These are phyloP conservation scores for Fundulus diaphanus DNA, from an alignment of 2,797 vertebrate species.

Conservation along the genomic window DNA sequence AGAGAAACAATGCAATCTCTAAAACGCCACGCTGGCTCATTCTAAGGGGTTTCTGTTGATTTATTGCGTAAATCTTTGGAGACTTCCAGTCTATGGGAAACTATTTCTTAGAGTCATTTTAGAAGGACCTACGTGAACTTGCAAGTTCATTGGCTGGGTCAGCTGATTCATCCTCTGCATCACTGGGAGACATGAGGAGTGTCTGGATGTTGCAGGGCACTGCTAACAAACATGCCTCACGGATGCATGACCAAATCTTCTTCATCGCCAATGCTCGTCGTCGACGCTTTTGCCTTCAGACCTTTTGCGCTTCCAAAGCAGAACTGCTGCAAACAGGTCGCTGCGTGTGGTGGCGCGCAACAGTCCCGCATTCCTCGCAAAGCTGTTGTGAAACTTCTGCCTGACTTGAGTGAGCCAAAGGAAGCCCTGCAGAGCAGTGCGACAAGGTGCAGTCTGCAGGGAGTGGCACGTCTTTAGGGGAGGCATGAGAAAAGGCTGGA, in stretches of 20 bases:
- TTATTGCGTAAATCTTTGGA: not conserved
- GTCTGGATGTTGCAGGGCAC: not conserved
- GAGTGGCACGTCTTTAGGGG: conserved; percentile 55
- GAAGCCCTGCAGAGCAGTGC: not conserved
- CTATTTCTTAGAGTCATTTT: not conserved
- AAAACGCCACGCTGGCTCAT: not conserved
- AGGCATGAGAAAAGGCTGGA: conserved; percentile 9
- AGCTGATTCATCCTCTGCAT: not conserved
- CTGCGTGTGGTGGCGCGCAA: not conserved
- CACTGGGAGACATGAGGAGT: not conserved
- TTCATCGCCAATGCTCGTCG: not conserved
- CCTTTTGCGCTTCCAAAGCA: too few relatives aligned
- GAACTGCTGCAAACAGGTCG: not conserved
- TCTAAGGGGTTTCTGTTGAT: not conserved
- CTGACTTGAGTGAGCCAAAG: not conserved
- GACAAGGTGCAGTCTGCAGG: conserved; percentile 29
- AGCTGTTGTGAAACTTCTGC: conserved; percentile 3
- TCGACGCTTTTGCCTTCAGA: not conserved
- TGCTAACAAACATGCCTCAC: not conserved
- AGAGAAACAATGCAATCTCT: not conserved
- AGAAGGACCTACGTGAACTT: not conserved
- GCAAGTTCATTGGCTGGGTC: not conserved
- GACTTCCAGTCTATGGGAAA: not conserved
- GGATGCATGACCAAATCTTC: not conserved
- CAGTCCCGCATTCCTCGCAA: not conserved